Conservation (phyloP, 2,797 vertebrate genomes). For the Galago senegalensis region DNA sequence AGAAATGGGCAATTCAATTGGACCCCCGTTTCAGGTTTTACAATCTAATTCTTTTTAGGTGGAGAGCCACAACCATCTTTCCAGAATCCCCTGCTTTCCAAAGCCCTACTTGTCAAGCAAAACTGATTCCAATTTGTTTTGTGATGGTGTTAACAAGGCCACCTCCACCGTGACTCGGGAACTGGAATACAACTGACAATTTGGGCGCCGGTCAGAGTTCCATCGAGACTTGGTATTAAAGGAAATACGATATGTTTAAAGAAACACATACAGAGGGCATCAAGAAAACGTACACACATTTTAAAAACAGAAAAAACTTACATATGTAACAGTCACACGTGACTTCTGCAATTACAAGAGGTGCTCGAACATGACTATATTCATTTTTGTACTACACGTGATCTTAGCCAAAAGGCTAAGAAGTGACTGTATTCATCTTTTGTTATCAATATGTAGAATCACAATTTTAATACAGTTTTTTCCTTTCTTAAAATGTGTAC, state of each 20-base stretch:
- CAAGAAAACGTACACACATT: no score
- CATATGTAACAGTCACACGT: no score
- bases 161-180: fast-evolving
- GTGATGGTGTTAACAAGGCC: background rate
- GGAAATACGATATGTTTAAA: background rate
- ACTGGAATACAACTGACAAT: background rate
- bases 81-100: background rate
- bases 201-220: background rate
- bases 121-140: background rate
- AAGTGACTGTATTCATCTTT: no score
- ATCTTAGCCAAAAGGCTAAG: no score
- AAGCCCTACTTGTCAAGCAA: background rate
- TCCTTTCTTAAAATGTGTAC: no score
- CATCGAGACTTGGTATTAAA: background rate
- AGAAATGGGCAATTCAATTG: fast-evolving
- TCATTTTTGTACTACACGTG: no score
- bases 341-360: no score
- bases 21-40: fast-evolving
- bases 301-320: no score
- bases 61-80: background rate
- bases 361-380: no score
- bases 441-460: no score
- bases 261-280: background rate
- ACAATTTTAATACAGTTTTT: no score
- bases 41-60: no score